Evolutionary conservation across 35 echinoderm and acorn worm species (phyloP), one percentile per base, ranked within the genome.

Genomic region (Strongylocentrotus purpuratus): DNA sequence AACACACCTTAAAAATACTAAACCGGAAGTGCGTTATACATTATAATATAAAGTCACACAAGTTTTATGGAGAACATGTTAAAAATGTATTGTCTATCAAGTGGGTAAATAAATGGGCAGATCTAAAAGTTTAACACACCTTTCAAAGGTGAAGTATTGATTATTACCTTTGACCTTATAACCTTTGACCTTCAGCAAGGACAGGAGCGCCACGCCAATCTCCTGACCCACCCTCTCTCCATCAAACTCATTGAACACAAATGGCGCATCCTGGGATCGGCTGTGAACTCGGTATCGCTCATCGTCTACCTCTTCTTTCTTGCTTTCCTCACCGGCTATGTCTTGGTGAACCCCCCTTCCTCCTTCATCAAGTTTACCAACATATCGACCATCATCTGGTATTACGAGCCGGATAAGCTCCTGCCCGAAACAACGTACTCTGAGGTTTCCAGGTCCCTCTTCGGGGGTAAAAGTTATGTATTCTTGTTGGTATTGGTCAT

Each of bases 161-260:
- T 59, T 9, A 14, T 59, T 59, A 59, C 52, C 11, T 41, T 59
- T 10, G 9, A 12, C 9, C 2, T 59, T 1, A 78, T 8, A 78
- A 78, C 20, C 20, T 28, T 78, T 78, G 50, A 13, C 25, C 28
- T 28, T 3, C 65, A 78, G 65, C 65, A 28, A 28, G 8, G n/a
- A n/a, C 20, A 78, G 22, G 65, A 28, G 20, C 20, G 22, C 20
- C 65, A 78, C 22, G 65, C 28, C 20, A 15, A 78, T n/a, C 65
- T 89, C 7, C 87, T 89, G n/a, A 41, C 87, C n/a, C 87, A 89
- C 25, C 87, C 87, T 13, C 87, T 89, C 33, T 41, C 33, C 87
- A 89, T 89, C 87, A 89, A 89, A 25, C 87, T 89, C 87, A 89
- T 89, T 31, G 87, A 89, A 10, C 87, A 89, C 31, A 89, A 89